These are phyloP conservation scores for Phyllotreta cruciferae DNA, from an alignment of 2,888 invertebrate species.

Conservation along the genomic window DNA sequence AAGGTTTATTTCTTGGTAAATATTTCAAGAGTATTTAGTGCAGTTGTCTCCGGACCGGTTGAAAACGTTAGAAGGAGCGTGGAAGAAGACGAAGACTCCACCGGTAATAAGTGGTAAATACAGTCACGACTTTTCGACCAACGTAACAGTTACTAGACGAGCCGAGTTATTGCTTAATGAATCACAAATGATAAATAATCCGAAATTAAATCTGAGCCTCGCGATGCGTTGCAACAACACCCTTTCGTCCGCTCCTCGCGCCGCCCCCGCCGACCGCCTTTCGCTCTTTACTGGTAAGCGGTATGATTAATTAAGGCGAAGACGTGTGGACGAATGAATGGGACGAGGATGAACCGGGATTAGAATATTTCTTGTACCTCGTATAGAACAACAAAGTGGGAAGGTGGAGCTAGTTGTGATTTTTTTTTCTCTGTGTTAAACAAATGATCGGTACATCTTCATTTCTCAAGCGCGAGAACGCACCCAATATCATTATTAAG, in stretches of 20 bases:
- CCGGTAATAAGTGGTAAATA: conserved; percentile 28
- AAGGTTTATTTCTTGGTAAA: not conserved
- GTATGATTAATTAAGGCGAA: conserved; percentile 27
- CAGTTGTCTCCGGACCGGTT: not conserved
- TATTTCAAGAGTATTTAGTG: not conserved
- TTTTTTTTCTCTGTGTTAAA: conserved; percentile 10
- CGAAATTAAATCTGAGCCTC: conserved; percentile 29
- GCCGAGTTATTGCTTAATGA: conserved; percentile 29
- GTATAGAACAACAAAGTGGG: not conserved
- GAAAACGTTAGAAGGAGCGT: conserved; percentile 22
- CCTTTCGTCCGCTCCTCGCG: conserved; percentile 3
- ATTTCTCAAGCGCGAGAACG: conserved; percentile 5
- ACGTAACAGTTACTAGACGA: conserved; percentile 25
- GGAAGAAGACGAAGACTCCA: conserved; percentile 20
- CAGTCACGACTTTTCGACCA: conserved; percentile 30
- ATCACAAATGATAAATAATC: conserved; percentile 32
- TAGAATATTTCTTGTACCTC: conserved; percentile 14
- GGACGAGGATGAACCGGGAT: conserved; percentile 20
- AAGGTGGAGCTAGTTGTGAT: conserved; percentile 5
- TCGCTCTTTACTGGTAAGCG: conserved; percentile 23
- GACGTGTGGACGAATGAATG: conserved; percentile 21
- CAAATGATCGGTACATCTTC: conserved; percentile 1
- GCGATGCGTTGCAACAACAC: conserved; percentile 18
- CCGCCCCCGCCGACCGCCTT: not conserved
- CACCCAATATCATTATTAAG: not conserved